These are phyloP conservation scores for Ruditapes philippinarum DNA, from an alignment of 1,140 invertebrate genomes.

Conservation along the genomic window DNA sequence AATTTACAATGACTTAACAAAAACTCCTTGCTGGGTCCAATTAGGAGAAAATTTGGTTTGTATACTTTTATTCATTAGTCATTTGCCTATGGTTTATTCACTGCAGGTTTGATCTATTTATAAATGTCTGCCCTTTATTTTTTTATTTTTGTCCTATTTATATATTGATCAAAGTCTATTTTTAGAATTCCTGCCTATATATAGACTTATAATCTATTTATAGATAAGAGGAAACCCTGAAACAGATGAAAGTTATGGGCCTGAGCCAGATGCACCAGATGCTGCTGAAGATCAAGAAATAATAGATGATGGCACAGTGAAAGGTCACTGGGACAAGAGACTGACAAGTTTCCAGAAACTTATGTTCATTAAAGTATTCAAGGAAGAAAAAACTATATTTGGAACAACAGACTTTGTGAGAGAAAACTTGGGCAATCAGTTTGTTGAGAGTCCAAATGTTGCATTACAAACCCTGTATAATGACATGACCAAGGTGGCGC, in stretches of 20 bases:
- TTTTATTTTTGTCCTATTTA: too few species aligned
- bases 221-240: slow-evolving; percentile 83
- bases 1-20: slow-evolving; percentile 81
- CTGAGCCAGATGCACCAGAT: slow-evolving; percentile 73
- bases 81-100: too few species aligned
- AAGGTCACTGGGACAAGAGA: slow-evolving; percentile 84
- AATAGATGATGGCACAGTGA: slow-evolving; percentile 73
- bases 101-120: too few species aligned
- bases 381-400: slow-evolving; percentile 89
- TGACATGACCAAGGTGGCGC: slow-evolving; percentile 85
- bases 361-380: slow-evolving; percentile 83
- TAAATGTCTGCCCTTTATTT: too few species aligned
- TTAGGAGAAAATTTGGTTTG: slow-evolving; percentile 80
- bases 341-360: slow-evolving; percentile 86
- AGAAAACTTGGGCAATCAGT: slow-evolving; percentile 91
- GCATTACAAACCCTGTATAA: slow-evolving; percentile 91
- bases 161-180: too few species aligned
- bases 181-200: too few species aligned
- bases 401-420: slow-evolving; percentile 93
- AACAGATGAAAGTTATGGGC: slow-evolving; percentile 75
- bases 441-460: slow-evolving; percentile 92
- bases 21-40: slow-evolving; percentile 80
- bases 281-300: slow-evolving; percentile 65
- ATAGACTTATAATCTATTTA: too few species aligned
- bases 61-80: background rate